These are phyloP conservation scores for Drosophila subsilvestris DNA, from an alignment of 2,888 invertebrate species.

Conservation along the genomic window DNA sequence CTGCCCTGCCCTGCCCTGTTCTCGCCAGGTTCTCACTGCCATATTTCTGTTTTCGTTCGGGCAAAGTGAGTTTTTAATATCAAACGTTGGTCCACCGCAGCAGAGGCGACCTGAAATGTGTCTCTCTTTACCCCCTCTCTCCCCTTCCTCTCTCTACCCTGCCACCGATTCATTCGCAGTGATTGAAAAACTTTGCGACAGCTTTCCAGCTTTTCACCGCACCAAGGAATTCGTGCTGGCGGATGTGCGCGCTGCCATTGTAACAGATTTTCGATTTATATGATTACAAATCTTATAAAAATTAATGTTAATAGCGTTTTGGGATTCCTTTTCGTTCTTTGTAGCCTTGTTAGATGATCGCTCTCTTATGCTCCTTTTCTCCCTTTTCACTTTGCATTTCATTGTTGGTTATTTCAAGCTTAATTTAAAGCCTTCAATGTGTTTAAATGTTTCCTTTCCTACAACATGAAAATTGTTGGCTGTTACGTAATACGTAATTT, in stretches of 20 bases:
- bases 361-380: too few relatives aligned
- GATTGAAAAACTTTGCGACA: slow-evolving; percentile 72
- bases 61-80: slow-evolving; percentile 68
- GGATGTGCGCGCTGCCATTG: background rate
- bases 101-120: background rate
- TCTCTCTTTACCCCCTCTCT: background rate
- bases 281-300: too few relatives aligned
- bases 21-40: slow-evolving; percentile 21
- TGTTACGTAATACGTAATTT: too few relatives aligned
- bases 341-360: too few relatives aligned
- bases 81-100: slow-evolving; percentile 46
- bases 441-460: too few relatives aligned
- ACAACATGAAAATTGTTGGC: too few relatives aligned
- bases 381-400: too few relatives aligned
- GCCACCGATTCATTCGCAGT: slow-evolving; percentile 45
- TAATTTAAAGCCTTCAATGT: too few relatives aligned
- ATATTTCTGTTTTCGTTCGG: slow-evolving; percentile 32
- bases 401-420: too few relatives aligned
- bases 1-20: background rate
- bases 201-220: slow-evolving; percentile 1
- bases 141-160: slow-evolving; percentile 10
- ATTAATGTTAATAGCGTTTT: too few relatives aligned
- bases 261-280: background rate
- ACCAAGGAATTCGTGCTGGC: background rate
- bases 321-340: too few relatives aligned